Base-by-base conservation (phyloP, 2,888 invertebrate species). In the Caenorhabditis zanzibari region DNA sequence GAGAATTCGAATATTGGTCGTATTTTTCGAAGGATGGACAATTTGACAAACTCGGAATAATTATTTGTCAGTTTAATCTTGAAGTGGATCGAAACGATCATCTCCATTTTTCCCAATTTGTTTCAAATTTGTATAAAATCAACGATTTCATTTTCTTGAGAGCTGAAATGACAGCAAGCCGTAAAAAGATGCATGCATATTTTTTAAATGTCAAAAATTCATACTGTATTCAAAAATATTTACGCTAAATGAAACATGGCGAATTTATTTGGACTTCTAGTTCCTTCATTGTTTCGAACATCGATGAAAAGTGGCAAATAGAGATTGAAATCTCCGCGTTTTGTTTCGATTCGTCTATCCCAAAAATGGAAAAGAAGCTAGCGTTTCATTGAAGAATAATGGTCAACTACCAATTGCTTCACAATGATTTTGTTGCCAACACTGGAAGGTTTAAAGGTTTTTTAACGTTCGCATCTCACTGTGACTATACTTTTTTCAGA, bases 391-490 rank as follows among this genome's bases (percentile, higher is more conserved):
- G 59, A n/a, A 22, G 32, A 56, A 69, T 19, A 61, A 77, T 77
- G 77, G 35, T 44, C 68, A 71, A 63, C 77, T 77, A 77, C 49
- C 63, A 71, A 54, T 26, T 71, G 68, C 63, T 77, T 63, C 69
- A 52, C n/a, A 47, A 26, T 19, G 44, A 44, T 28, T 47, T 47
- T 44, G 7, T 35, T 41, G 52, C 35, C 35, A 71, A 63, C n/a
- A 44, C 61, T 10, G 69, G 61, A 12, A 69, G 71, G 16, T 63
- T 61, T 38, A 54, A 28, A 77, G 71, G 77, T 71, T 38, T 16
- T 32, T 24, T 41, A 0, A 14, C 32, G 5, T 63, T 16, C 7
- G n/a, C n/a, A 41, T 68, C 26, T 28, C 0, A 41, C 28, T 22
- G 22, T 9, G 22, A n/a, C 12, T 44, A 16, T 16, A 5, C 0